Percentiles rank a stretch among this genome's conserved stretches.
These are phyloP conservation scores for Muschampia plurimacula DNA, from an alignment of 2,888 invertebrate species.

Conservation along the genomic window DNA sequence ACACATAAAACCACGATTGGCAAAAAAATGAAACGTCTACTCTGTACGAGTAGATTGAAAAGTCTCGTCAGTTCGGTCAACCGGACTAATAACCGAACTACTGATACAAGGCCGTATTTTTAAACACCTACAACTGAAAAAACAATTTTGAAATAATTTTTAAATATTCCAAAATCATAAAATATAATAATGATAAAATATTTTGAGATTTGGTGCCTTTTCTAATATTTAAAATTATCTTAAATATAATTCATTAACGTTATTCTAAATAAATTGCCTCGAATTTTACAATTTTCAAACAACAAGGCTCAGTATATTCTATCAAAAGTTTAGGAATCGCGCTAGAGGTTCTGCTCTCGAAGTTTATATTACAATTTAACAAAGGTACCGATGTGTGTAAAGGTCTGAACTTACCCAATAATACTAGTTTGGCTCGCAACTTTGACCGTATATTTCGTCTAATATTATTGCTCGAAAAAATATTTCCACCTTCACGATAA, in stretches of 20 bases:
- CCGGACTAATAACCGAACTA: no score
- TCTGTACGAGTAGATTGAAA: no score
- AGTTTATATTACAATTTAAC: constrained; percentile 78
- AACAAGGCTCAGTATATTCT: constrained; percentile 15
- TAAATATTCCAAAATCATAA: no score
- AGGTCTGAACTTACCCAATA: constrained; percentile 79
- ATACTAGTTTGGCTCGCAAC: constrained; percentile 53
- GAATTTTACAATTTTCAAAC: constrained; percentile 11
- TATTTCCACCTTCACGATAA: constrained; percentile 8
- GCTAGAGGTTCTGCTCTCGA: constrained; percentile 57
- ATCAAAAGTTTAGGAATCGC: constrained; percentile 34
- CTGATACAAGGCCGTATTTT: no score
- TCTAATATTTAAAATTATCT: neutral
- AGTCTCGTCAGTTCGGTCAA: no score
- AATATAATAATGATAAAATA: no score
- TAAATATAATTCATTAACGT: no score
- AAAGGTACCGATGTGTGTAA: constrained; percentile 60
- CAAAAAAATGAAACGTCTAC: neutral
- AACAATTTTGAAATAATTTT: no score
- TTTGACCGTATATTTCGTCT: constrained; percentile 29
- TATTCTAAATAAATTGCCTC: neutral
- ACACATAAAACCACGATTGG: no score
- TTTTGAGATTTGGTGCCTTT: neutral
- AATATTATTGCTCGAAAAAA: constrained; percentile 28
- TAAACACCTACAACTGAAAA: no score